Conservation (phyloP, 2,113 vertebrate species). For the Micromys minutus region DNA sequence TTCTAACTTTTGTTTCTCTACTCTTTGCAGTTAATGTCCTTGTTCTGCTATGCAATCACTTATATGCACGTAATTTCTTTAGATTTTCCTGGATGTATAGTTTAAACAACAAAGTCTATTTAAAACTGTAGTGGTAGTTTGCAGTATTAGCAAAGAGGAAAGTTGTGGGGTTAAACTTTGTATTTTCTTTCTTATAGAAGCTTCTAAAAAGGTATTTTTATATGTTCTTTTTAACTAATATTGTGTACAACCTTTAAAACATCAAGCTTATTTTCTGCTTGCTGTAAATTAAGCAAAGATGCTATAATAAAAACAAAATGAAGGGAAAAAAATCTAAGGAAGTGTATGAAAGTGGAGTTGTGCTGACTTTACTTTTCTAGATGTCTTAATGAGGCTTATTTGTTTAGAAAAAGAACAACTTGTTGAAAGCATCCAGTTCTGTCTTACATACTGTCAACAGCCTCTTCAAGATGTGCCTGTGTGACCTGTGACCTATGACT, state of each 20-base stretch:
- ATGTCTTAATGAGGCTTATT: constrained; percentile 87
- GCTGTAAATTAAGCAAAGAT: too few relatives aligned
- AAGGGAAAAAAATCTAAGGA: constrained; percentile 86
- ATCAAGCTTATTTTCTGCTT: too few relatives aligned
- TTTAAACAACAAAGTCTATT: constrained; percentile 88
- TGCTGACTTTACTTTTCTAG: constrained; percentile 86
- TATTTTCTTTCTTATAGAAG: constrained; percentile 92
- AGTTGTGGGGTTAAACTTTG: constrained; percentile 91
- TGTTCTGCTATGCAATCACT: too few relatives aligned
- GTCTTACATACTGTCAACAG: constrained; percentile 80
- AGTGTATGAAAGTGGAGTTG: constrained; percentile 84
- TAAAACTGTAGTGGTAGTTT: constrained; percentile 88
- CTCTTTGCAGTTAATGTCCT: too few relatives aligned
- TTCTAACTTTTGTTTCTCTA: too few relatives aligned
- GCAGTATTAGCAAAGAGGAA: constrained; percentile 89
- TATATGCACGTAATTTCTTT: too few relatives aligned
- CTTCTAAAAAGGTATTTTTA: constrained; percentile 92
- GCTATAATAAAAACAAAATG: too few relatives aligned
- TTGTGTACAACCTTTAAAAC: too few relatives aligned
- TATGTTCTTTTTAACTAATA: constrained; percentile 91
- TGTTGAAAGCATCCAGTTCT: constrained; percentile 80
- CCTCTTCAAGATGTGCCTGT: constrained; percentile 83
- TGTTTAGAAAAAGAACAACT: constrained; percentile 83
- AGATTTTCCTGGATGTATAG: constrained; percentile 89
- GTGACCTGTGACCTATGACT: constrained; percentile 79